Base-by-base conservation (phyloP, 2,797 vertebrate genomes). In the Enteromius paludinosus region DNA sequence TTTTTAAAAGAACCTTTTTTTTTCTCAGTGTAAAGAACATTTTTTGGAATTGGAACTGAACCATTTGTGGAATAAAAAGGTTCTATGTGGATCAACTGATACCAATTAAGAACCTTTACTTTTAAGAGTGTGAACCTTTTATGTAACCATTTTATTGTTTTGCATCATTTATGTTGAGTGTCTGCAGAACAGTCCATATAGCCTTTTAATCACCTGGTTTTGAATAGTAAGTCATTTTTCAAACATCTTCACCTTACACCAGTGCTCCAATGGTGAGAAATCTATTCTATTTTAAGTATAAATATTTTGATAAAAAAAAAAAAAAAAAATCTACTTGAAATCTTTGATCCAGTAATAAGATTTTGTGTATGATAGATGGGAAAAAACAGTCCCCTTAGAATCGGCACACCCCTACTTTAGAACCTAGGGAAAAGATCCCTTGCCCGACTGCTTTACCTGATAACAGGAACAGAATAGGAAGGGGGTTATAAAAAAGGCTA, bases 371-470 rank as follows among this genome's bases (percentile, higher is more conserved):
- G 14, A 62, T 47, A 11, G 30, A 61, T 81, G 23, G 5, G 56
- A 17, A 3, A 35, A 61, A 72, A 81, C 23, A 12, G 14, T 62
- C 56, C 28, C 41, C 43, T 62, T 35, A 38, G 23, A 86, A 71
- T 84, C 82, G 84, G 84, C 88, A 89, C 88, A 89, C 88, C 87
- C 88, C 85, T 89, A 89, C 88, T 86, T 83, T 89, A 86, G 85
- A 87, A 81, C 84, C 85, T 78, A 84, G 83, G 86, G 66, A 81
- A 83, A 80, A 80, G 54, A 87, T 73, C 79, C 84, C 82, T 82
- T 71, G 80, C 83, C 76, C 49, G 84, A 83, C 85, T 84, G 83
- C 82, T 82, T 83, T 80, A 62, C 81, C 84, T 79, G 65, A 85
- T 86, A 64, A 85, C 72, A 87, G 84, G 81, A 78, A 81, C 71